Conservation (phyloP, 2,113 vertebrate genomes). For the Eulemur rufifrons region DNA sequence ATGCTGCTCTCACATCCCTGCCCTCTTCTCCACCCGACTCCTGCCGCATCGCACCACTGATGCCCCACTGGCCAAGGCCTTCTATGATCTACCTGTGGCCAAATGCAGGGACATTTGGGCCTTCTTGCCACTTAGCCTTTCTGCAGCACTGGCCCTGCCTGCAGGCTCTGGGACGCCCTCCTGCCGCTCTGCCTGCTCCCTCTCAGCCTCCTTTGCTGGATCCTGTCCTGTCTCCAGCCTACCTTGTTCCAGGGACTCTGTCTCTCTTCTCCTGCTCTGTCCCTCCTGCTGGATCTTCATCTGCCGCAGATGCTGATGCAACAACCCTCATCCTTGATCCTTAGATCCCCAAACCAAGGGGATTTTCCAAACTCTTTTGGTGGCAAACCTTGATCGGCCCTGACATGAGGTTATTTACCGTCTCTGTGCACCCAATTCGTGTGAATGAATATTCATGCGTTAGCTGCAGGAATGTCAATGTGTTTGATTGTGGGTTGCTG, state of each 20-base stretch:
- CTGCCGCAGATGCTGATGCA: fast-evolving
- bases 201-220: not conserved
- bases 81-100: not conserved
- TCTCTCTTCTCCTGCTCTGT: not conserved
- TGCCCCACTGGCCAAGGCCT: not conserved
- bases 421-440: not conserved
- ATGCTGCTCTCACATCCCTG: not conserved
- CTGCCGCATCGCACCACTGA: not conserved
- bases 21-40: not conserved
- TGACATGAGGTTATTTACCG: not conserved
- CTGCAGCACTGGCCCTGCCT: not conserved
- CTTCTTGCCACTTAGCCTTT: not conserved
- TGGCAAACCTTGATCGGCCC: not conserved
- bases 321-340: not conserved
- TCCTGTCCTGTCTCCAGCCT: not conserved
- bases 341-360: not conserved
- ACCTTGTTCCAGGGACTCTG: not conserved
- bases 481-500: not conserved
- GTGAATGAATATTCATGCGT: slow-evolving; percentile 5
- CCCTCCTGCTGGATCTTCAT: not conserved
- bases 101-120: not conserved
- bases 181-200: not conserved
- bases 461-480: not conserved
- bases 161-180: no score
- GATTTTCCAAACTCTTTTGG: not conserved